phyloP scores from a whole-genome alignment of 2,888 invertebrate species.

The Drosophila setosimentum region DNA sequence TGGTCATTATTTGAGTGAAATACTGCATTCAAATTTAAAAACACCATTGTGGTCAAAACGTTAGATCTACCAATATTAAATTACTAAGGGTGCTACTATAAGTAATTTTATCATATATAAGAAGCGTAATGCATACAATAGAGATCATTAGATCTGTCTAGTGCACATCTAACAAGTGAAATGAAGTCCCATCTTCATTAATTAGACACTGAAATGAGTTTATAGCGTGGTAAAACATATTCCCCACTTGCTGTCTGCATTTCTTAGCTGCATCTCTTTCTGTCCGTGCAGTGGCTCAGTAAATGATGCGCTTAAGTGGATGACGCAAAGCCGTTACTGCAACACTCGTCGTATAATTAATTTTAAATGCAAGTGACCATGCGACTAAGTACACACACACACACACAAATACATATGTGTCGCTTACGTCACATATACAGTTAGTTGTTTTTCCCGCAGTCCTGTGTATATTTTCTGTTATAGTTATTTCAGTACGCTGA shows the following conservation, averaged over 20 bases:
- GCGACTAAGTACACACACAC: conserved; percentile 5
- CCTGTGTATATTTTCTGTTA: conserved; percentile 5
- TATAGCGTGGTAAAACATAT: conserved; percentile 27
- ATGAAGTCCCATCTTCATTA: conserved; percentile 52
- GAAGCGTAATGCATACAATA: not conserved
- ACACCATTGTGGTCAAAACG: not conserved
- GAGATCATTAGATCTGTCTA: not conserved
- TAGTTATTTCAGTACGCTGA: conserved; percentile 29
- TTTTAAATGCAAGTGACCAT: conserved; percentile 64
- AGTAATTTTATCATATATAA: not conserved
- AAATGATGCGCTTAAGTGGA: conserved; percentile 66
- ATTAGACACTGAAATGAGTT: conserved; percentile 54
- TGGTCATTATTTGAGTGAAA: not conserved
- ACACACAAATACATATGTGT: conserved; percentile 10
- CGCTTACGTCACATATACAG: conserved; percentile 35
- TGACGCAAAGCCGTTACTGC: conserved; percentile 63
- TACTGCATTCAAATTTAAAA: not conserved
- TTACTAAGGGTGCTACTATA: not conserved
- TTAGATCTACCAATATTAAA: not conserved
- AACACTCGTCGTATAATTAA: conserved; percentile 75
- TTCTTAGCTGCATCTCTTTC: conserved; percentile 8
- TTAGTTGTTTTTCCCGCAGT: conserved; percentile 9
- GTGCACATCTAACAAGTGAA: conserved; percentile 30
- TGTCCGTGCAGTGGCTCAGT: conserved; percentile 38
- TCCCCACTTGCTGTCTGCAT: conserved; percentile 14